phyloP scores from a whole-genome alignment of 2,113 vertebrate genomes.

The Lophius piscatorius region DNA sequence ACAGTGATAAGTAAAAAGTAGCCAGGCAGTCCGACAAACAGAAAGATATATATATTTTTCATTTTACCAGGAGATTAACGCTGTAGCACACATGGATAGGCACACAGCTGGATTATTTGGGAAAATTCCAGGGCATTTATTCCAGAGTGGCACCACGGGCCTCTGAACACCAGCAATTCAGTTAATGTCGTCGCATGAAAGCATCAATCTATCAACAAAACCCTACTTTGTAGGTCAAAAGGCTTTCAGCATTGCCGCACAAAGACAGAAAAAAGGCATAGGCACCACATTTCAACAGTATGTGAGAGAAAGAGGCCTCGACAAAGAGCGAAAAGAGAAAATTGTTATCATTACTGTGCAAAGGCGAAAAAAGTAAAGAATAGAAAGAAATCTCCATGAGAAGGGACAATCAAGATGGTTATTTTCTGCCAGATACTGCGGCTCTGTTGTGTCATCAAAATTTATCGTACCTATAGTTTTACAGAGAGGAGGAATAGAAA shows the following conservation, averaged over 20 bases:
- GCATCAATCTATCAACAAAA: slow-evolving; percentile 82
- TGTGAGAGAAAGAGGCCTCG: slow-evolving; percentile 63
- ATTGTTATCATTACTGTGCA: slow-evolving; percentile 78
- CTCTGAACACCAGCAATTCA: slow-evolving; percentile 70
- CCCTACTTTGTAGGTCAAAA: slow-evolving; percentile 80
- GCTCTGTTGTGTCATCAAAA: slow-evolving; percentile 70
- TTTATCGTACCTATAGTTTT: slow-evolving; percentile 72
- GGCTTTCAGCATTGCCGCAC: slow-evolving; percentile 67
- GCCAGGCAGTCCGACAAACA: slow-evolving; percentile 52
- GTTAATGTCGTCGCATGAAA: slow-evolving; percentile 80
- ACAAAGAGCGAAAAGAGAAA: slow-evolving; percentile 68
- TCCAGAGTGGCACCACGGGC: slow-evolving; percentile 70
- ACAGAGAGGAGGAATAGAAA: slow-evolving; percentile 36
- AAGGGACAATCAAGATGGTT: slow-evolving; percentile 76
- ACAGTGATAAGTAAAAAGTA: slow-evolving; percentile 61
- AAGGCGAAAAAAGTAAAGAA: slow-evolving; percentile 60
- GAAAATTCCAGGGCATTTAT: slow-evolving; percentile 80
- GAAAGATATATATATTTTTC: slow-evolving; percentile 61
- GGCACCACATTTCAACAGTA: slow-evolving; percentile 45
- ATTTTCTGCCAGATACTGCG: slow-evolving; percentile 58
- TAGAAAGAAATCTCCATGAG: slow-evolving; percentile 48
- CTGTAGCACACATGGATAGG: slow-evolving; percentile 56
- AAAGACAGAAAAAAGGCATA: slow-evolving; percentile 42
- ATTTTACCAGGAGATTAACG: slow-evolving; percentile 52
- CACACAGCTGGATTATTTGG: slow-evolving; percentile 80